A percentile compares a stretch with the other conserved stretches of the same genome.
These are phyloP conservation scores for Agrotis exclamationis DNA, from an alignment of 2,888 invertebrate genomes.

Conservation along the genomic window DNA sequence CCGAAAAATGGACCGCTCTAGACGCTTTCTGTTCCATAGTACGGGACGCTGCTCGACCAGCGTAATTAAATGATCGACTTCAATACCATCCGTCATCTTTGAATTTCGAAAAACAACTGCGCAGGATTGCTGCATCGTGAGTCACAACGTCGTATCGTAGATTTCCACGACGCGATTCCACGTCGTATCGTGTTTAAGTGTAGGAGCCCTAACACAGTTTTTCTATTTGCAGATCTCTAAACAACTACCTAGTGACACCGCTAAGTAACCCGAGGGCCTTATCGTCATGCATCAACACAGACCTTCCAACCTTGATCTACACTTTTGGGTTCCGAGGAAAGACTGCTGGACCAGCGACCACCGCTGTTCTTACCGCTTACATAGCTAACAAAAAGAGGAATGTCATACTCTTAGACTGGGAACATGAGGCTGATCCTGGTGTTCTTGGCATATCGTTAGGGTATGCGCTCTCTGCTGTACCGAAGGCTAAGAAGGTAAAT, in stretches of 20 bases:
- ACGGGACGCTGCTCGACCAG: too few species aligned
- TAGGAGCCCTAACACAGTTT: conserved; percentile 7
- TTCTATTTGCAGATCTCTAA: conserved; percentile 75
- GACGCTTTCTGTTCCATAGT: too few species aligned
- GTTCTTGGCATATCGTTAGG: conserved; percentile 79
- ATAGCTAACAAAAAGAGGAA: conserved; percentile 82
- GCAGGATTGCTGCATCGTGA: too few species aligned
- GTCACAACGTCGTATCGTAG: too few species aligned
- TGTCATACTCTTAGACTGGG: conserved; percentile 86
- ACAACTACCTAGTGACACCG: conserved; percentile 73
- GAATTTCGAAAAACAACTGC: too few species aligned
- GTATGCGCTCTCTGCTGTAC: conserved; percentile 82
- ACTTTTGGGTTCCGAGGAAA: conserved; percentile 86
- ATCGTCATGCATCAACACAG: conserved; percentile 77
- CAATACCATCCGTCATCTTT: too few species aligned
- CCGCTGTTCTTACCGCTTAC: conserved; percentile 80
- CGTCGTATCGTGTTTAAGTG: too few species aligned
- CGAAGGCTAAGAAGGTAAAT: conserved; percentile 80
- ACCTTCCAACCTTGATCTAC: conserved; percentile 81
- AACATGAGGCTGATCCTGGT: conserved; percentile 83
- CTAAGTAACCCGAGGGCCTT: conserved; percentile 72
- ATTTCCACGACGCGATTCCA: too few species aligned
- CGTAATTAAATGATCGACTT: too few species aligned
- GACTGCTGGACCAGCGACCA: conserved; percentile 81
- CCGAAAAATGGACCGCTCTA: too few species aligned